Evolutionary conservation across 64 coral and sea anemone species (phyloP).

Genomic region (Actinia tenebrosa): DNA sequence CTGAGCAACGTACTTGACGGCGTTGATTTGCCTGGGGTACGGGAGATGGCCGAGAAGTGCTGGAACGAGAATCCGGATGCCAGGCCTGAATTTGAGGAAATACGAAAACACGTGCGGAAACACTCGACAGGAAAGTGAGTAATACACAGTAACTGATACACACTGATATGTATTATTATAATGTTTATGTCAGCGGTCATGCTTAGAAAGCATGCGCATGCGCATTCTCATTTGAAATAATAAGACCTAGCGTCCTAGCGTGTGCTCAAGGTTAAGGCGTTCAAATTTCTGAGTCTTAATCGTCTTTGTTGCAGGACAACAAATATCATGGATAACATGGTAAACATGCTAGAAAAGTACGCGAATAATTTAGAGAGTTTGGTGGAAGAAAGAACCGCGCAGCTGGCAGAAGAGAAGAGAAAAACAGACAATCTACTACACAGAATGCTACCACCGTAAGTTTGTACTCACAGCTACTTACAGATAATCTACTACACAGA

Average conservation of each 20-base stretch:
- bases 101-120: constrained; percentile 75
- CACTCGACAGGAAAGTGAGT: constrained; percentile 83
- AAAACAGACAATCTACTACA: constrained; percentile 91
- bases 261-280: too few relatives aligned
- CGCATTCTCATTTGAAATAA: too few relatives aligned
- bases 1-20: constrained; percentile 36
- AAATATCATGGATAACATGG: constrained; percentile 99
- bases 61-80: constrained; percentile 79
- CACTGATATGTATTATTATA: neutral
- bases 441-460: constrained; percentile 97
- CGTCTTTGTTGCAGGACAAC: constrained; percentile 47
- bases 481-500: constrained; percentile 78
- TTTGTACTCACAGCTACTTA: too few relatives aligned
- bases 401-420: constrained; percentile 89
- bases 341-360: constrained; percentile 97
- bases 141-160: neutral
- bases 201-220: too few relatives aligned
- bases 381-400: constrained; percentile 90
- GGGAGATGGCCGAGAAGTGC: constrained; percentile 65
- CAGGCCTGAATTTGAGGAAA: constrained; percentile 87
- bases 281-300: neutral
- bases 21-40: constrained; percentile 56
- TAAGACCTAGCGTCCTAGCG: too few relatives aligned
- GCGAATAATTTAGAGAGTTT: constrained; percentile 94
- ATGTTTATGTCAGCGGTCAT: neutral